A percentile compares a stretch with the other conserved stretches of the same genome.
Conservation (phyloP, 2,113 vertebrate genomes). For the Girardinichthys multiradiatus region DNA sequence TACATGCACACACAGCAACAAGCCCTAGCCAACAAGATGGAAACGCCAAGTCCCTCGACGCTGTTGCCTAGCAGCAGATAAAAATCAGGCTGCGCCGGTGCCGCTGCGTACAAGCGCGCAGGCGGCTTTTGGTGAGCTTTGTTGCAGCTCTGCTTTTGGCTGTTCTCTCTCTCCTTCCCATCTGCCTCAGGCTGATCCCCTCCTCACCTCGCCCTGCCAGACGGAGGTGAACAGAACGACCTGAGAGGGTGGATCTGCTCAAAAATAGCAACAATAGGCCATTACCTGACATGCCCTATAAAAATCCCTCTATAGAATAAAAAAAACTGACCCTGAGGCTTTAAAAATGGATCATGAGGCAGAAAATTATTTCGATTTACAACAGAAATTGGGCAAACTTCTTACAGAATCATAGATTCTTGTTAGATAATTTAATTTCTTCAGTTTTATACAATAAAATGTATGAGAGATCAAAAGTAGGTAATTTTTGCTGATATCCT, state of each 20-base stretch:
- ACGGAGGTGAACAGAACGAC: constrained; percentile 4
- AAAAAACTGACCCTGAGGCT: neutral
- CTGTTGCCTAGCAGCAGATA: constrained; percentile 81
- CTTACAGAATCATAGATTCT: neutral
- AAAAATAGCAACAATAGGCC: constrained; percentile 13
- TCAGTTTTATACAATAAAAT: neutral
- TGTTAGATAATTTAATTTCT: neutral
- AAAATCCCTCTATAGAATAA: neutral
- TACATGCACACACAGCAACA: constrained; percentile 10
- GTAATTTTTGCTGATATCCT: neutral
- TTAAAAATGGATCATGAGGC: neutral
- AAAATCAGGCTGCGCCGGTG: constrained; percentile 67
- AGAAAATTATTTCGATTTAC: neutral
- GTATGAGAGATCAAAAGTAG: neutral
- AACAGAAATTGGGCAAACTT: neutral
- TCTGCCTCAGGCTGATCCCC: constrained; percentile 17
- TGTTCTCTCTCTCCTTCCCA: constrained; percentile 9
- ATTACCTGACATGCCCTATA: neutral
- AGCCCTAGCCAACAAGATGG: constrained; percentile 31
- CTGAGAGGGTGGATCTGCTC: constrained; percentile 31
- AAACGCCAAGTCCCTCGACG: constrained; percentile 61
- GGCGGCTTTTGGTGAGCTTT: constrained; percentile 52
- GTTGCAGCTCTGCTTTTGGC: constrained; percentile 31
- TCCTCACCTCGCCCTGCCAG: constrained; percentile 2
- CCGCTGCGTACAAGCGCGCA: constrained; percentile 56